These are phyloP conservation scores for Philereme vetulata DNA, from an alignment of 2,888 invertebrate species.

Conservation along the genomic window DNA sequence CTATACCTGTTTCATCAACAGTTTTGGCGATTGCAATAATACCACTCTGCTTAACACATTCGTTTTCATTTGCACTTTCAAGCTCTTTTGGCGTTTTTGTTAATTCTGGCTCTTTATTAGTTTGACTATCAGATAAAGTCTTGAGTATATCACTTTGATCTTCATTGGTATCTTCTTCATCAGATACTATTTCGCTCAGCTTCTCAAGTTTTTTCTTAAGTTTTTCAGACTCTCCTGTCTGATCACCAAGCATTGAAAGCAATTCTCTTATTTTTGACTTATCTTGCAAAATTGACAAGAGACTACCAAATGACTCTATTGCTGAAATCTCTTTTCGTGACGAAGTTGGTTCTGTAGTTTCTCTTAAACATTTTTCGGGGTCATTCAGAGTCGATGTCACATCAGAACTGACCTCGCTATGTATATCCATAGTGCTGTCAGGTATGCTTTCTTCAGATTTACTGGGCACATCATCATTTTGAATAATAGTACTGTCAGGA, in stretches of 20 bases:
- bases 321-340: conserved; percentile 44
- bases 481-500: conserved; percentile 67
- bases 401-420: conserved; percentile 55
- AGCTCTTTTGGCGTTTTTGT: conserved; percentile 2
- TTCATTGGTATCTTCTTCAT: conserved; percentile 59
- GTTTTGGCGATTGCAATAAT: background rate
- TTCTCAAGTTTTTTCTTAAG: conserved; percentile 84
- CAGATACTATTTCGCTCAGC: conserved; percentile 82
- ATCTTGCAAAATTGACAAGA: conserved; percentile 70
- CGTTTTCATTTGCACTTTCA: background rate
- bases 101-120: background rate
- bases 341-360: conserved; percentile 37
- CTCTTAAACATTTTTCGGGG: conserved; percentile 42
- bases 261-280: conserved; percentile 79
- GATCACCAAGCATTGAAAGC: conserved; percentile 67
- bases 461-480: conserved; percentile 42
- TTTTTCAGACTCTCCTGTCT: conserved; percentile 72
- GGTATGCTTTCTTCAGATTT: conserved; percentile 48
- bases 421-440: conserved; percentile 62
- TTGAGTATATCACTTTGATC: conserved; percentile 11
- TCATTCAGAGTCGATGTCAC: conserved; percentile 44
- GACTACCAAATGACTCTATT: conserved; percentile 59
- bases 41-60: conserved; percentile 1
- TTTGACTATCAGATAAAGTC: background rate
- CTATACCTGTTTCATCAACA: conserved; percentile 1